Evolutionary conservation across 2,113 vertebrate species (phyloP), one percentile per base, ranked within the genome.

Genomic region (Calonectris borealis): DNA sequence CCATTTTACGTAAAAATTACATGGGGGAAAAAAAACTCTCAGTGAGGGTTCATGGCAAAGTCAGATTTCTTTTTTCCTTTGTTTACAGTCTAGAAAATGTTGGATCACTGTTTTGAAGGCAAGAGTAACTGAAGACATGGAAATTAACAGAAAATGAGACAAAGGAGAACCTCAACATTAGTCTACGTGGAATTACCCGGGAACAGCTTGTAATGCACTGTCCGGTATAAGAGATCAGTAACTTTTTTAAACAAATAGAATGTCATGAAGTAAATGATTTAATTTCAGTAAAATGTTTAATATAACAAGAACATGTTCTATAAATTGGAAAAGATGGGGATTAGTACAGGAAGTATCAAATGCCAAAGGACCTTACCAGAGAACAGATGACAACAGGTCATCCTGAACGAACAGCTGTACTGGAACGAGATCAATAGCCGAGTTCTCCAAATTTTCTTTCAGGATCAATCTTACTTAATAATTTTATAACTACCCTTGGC

Each of bases 401-500:
- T 86, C 75, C 82, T 68, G 62, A 85, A 83, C 52, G 19, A 90
- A 54, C 71, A 92, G 66, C 22, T 93, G 46, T 38, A 58, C 36
- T 83, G 90, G 87, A 93, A 96, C 0, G 2, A 85, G 58, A 83
- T 77, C 94, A 92, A 21, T 58, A 83, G 19, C 9, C 11, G 17
- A 84, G 49, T 73, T 85, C 58, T 96, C 62, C 31, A 80, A n/a
- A 73, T 87, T 90, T 91, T 95, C 78, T 83, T 88, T 73, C 26
- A 80, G 46, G 34, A 77, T 90, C 49, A 80, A 90, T 90, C 40
- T 73, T 83, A 65, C 76, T 88, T 73, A 93, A 73, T 72, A 91
- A 91, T 77, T 93, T 90, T 85, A 62, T 78, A 80, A 36, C 54
- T 83, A 79, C 29, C 36, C 15, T 72, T 83, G 87, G 73, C 49